Conservation (phyloP, 2,797 vertebrate species). For the Hyperoplus lanceolatus region DNA sequence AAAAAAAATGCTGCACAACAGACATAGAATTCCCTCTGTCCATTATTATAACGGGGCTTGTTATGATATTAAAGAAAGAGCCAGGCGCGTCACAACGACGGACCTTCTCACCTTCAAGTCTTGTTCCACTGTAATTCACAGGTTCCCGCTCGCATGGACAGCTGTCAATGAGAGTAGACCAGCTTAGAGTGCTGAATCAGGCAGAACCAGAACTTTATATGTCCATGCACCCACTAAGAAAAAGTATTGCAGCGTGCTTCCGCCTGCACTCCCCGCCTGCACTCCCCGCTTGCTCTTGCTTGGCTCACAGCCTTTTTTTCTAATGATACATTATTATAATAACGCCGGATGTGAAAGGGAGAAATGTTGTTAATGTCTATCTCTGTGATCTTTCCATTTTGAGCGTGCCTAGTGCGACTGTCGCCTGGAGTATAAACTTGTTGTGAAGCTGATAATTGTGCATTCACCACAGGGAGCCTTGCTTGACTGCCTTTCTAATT, state of each 20-base stretch:
- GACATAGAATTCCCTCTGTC: constrained; percentile 19
- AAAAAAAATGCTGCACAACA: constrained; percentile 22
- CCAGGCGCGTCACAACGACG: constrained; percentile 22
- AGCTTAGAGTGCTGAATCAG: constrained; percentile 72
- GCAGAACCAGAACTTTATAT: constrained; percentile 43
- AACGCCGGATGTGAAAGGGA: constrained; percentile 36
- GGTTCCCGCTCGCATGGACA: constrained; percentile 42
- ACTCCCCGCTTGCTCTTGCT: constrained; percentile 24
- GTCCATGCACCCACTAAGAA: constrained; percentile 56
- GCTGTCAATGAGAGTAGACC: constrained; percentile 58
- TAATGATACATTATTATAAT: constrained; percentile 27
- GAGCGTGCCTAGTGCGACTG: constrained; percentile 25
- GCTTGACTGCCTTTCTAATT: constrained; percentile 70
- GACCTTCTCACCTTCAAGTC: constrained; percentile 54
- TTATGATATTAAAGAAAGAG: constrained; percentile 23
- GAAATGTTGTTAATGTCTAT: constrained; percentile 47
- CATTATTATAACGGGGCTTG: constrained; percentile 23
- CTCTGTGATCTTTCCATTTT: constrained; percentile 51
- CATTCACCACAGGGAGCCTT: constrained; percentile 64
- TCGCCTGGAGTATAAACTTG: constrained; percentile 56
- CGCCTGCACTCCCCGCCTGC: constrained; percentile 36
- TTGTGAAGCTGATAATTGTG: constrained; percentile 71
- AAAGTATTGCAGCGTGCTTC: constrained; percentile 41
- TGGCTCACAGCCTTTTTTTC: constrained; percentile 22
- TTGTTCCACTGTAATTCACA: constrained; percentile 51